Conservation (phyloP, 2,797 vertebrate genomes). For the Furcifer pardalis region DNA sequence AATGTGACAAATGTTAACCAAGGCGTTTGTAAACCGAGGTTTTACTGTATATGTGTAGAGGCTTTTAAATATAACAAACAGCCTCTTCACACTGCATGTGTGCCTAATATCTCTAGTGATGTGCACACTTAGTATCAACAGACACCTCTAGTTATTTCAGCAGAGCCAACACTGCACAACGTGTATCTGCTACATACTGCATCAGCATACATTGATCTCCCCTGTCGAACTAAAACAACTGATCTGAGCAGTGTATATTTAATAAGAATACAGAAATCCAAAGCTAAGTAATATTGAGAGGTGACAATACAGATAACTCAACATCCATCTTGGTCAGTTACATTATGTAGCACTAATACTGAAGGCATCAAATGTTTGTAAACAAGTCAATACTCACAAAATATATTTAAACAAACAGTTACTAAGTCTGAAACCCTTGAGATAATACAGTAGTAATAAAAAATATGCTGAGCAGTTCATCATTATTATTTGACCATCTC, state of each 20-base stretch:
- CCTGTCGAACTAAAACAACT: not conserved
- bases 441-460: not conserved
- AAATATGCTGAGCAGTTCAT: not conserved
- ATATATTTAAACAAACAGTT: not conserved
- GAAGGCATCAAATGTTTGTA: not conserved
- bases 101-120: not conserved
- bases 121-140: not conserved
- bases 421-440: not conserved
- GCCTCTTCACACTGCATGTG: not conserved
- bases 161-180: not conserved
- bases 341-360: not conserved
- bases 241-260: not conserved
- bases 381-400: not conserved
- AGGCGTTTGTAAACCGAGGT: too few species aligned
- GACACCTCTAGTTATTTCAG: not conserved
- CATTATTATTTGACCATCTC: not conserved
- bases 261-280: not conserved
- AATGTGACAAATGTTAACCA: too few species aligned
- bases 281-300: not conserved
- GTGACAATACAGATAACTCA: not conserved
- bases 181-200: not conserved
- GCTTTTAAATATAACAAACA: not conserved
- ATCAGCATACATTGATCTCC: not conserved
- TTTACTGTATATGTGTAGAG: not conserved
- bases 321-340: not conserved